A percentile compares a stretch with the other conserved stretches of the same genome.
phyloP scores from a whole-genome alignment of 1,140 invertebrate species.

The Heliconius melpomene region DNA sequence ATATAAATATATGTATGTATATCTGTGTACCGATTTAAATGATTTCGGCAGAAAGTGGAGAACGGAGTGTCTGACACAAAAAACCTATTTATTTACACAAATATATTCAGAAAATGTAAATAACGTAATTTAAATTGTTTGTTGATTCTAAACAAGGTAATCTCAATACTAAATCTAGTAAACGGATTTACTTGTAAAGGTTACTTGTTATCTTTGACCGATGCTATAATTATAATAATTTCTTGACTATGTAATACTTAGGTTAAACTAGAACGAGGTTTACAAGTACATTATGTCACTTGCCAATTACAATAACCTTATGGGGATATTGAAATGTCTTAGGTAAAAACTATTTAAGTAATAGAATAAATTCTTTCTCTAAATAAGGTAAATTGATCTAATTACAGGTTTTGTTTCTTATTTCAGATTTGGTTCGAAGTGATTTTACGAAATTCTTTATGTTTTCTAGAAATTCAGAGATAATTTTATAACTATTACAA shows the following conservation, averaged over 20 bases:
- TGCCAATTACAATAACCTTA: background rate
- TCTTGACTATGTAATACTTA: constrained; percentile 1
- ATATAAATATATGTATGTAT: no score
- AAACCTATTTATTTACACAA: background rate
- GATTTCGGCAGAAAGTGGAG: no score
- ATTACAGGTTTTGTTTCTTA: background rate
- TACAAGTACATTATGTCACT: background rate
- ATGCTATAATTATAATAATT: constrained; percentile 9
- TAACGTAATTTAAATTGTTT: background rate
- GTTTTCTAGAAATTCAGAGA: no score
- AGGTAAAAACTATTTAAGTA: background rate
- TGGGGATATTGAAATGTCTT: background rate
- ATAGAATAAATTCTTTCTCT: background rate
- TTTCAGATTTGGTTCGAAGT: background rate
- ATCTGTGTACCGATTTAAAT: no score
- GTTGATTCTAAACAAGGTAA: background rate
- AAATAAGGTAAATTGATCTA: background rate
- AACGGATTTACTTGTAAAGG: background rate
- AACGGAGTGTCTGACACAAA: no score
- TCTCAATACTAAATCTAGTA: background rate
- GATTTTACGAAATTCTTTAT: no score
- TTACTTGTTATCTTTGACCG: constrained; percentile 12
- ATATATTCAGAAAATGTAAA: background rate
- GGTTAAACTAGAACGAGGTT: background rate
- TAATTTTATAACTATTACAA: no score